A percentile compares a stretch with the other conserved stretches of the same genome.
These are phyloP conservation scores for Stigmatopora nigra DNA, from an alignment of 2,113 vertebrate genomes.

Conservation along the genomic window DNA sequence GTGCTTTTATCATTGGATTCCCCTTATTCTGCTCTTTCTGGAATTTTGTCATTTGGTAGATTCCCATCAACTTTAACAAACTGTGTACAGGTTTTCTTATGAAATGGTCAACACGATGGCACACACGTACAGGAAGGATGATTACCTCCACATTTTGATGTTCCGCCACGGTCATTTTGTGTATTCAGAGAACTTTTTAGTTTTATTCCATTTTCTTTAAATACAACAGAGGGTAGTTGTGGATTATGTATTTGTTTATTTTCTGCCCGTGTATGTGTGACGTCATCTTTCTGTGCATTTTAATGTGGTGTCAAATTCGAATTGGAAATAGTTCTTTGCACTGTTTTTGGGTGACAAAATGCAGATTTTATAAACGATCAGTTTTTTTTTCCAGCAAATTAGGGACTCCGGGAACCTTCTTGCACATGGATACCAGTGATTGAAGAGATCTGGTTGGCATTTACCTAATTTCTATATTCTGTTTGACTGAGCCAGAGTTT, in stretches of 20 bases:
- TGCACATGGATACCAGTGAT: not conserved
- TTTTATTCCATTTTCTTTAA: not conserved
- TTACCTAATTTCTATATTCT: not conserved
- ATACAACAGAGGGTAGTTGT: not conserved
- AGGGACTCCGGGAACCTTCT: not conserved
- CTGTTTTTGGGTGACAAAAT: not conserved
- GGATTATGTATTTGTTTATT: not conserved
- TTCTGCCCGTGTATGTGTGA: not conserved
- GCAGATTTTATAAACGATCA: not conserved
- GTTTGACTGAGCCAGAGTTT: not conserved
- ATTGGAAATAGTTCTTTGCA: not conserved
- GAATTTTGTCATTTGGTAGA: constrained; percentile 17
- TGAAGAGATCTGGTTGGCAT: not conserved
- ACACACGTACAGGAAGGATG: constrained; percentile 16
- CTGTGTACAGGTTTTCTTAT: constrained; percentile 23
- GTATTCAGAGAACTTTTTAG: not conserved
- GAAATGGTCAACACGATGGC: constrained; percentile 36
- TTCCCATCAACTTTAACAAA: constrained; percentile 23
- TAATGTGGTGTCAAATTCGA: not conserved
- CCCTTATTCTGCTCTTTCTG: constrained; percentile 25
- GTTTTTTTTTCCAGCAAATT: not conserved
- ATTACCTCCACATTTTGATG: constrained; percentile 21
- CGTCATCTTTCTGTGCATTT: not conserved
- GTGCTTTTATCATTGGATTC: constrained; percentile 30
- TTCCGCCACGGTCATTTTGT: not conserved